A percentile compares a stretch with the other conserved stretches of the same genome.
phyloP scores from a whole-genome alignment of 2,888 invertebrate genomes.

The Oegoconia quadripuncta region DNA sequence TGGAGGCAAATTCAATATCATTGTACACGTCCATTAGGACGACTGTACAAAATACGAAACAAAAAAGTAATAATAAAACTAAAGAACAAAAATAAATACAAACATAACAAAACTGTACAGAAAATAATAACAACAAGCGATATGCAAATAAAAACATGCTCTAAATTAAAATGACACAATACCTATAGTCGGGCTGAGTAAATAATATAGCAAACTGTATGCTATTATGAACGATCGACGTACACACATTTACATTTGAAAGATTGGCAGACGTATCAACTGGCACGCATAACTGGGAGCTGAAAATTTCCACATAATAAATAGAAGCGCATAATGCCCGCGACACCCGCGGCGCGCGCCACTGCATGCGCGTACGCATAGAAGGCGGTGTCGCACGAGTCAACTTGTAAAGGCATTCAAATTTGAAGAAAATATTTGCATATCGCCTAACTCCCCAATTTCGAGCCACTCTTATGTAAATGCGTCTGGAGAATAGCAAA shows the following conservation, averaged over 20 bases:
- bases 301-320: constrained; percentile 56
- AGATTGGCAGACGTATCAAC: constrained; percentile 55
- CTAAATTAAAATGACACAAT: constrained; percentile 29
- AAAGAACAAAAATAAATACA: constrained; percentile 77
- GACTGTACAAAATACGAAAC: constrained; percentile 46
- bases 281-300: constrained; percentile 46
- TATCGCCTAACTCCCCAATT: constrained; percentile 75
- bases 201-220: constrained; percentile 34
- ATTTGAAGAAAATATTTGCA: constrained; percentile 75
- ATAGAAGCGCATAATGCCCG: constrained; percentile 45
- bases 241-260: constrained; percentile 69
- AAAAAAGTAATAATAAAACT: constrained; percentile 61
- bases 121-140: constrained; percentile 58
- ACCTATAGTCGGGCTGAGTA: constrained; percentile 35
- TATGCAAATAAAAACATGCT: constrained; percentile 67
- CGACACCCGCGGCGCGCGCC: constrained; percentile 59
- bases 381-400: constrained; percentile 38
- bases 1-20: constrained; percentile 67
- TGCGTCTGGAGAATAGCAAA: constrained; percentile 57
- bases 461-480: constrained; percentile 68
- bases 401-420: constrained; percentile 49
- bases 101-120: constrained; percentile 68
- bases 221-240: constrained; percentile 37
- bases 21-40: constrained; percentile 43
- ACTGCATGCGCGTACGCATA: constrained; percentile 23